phyloP scores from a whole-genome alignment of 2,113 vertebrate genomes.

The Chionodraco myersi region DNA sequence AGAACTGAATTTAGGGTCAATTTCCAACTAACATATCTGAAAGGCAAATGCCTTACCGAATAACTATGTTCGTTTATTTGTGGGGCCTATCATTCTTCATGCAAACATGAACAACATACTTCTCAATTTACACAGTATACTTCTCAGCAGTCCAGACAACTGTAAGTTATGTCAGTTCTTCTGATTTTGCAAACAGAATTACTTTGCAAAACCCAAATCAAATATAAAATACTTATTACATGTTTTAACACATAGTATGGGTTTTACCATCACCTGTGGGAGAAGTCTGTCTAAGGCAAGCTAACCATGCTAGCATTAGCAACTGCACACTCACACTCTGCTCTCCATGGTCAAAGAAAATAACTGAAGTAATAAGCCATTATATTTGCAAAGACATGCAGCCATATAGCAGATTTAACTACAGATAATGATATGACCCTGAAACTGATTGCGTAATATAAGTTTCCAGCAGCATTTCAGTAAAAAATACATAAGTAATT shows the following conservation, averaged over 20 bases:
- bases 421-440: conserved; percentile 25
- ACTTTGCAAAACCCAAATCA: not conserved
- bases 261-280: not conserved
- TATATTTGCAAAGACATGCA: conserved; percentile 14
- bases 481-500: not conserved
- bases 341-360: not conserved
- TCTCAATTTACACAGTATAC: too few species aligned
- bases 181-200: not conserved
- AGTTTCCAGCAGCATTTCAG: not conserved
- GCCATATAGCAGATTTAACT: not conserved
- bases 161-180: not conserved
- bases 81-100: too few species aligned
- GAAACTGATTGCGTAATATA: not conserved
- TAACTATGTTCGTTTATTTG: too few species aligned
- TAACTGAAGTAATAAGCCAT: not conserved
- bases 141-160: too few species aligned
- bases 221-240: not conserved
- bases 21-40: not conserved
- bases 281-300: not conserved
- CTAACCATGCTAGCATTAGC: not conserved
- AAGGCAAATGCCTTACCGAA: not conserved
- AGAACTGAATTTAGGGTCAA: not conserved
- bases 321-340: not conserved
- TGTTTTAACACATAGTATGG: not conserved
- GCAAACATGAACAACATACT: too few species aligned